These are phyloP conservation scores for Oostethus manadensis DNA, from an alignment of 2,113 vertebrate species.

Conservation along the genomic window DNA sequence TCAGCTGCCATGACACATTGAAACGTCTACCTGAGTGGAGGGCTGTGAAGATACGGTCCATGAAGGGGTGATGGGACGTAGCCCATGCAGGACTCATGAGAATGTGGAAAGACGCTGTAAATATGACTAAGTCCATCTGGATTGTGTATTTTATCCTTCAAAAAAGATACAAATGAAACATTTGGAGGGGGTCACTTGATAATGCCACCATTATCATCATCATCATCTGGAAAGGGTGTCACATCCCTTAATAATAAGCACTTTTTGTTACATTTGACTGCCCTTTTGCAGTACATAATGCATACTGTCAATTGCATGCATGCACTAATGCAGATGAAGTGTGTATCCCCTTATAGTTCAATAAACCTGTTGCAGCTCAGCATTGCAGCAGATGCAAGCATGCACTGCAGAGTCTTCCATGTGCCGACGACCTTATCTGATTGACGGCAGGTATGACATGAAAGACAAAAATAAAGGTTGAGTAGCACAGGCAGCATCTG, in stretches of 20 bases:
- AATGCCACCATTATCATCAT: too few relatives aligned
- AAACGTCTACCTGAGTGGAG: slow-evolving; percentile 72
- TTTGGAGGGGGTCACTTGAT: not conserved
- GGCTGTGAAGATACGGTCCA: slow-evolving; percentile 74
- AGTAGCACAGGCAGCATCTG: not conserved
- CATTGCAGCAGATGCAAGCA: slow-evolving; percentile 56
- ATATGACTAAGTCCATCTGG: slow-evolving; percentile 73
- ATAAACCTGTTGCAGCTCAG: slow-evolving; percentile 10
- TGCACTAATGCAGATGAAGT: not conserved
- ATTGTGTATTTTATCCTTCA: slow-evolving; percentile 12
- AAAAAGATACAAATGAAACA: not conserved
- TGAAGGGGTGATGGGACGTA: slow-evolving; percentile 61
- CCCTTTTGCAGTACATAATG: not conserved
- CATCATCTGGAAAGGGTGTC: too few relatives aligned
- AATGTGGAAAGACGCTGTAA: slow-evolving; percentile 77
- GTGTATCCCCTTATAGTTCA: not conserved
- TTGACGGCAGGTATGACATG: not conserved
- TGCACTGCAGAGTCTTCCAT: slow-evolving; percentile 43
- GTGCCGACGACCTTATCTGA: not conserved
- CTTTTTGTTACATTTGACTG: not conserved
- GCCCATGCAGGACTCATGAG: slow-evolving; percentile 72
- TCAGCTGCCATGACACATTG: not conserved
- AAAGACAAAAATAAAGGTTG: not conserved
- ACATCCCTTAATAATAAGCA: not conserved
- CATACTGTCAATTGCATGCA: not conserved